These are phyloP conservation scores for Prorops nasuta DNA, from an alignment of 1,140 invertebrate species.

Conservation along the genomic window DNA sequence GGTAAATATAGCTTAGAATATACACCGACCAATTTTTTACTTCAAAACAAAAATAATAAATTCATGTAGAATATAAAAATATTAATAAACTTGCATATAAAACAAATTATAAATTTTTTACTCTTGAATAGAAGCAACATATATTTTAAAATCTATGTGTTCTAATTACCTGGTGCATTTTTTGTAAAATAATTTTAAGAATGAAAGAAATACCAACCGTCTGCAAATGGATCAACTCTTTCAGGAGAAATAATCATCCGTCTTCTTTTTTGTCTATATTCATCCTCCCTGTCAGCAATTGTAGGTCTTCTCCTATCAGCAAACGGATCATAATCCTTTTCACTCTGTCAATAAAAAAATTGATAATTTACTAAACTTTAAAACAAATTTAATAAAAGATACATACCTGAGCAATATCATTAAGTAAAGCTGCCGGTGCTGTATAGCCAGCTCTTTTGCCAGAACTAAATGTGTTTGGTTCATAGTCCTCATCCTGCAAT, in stretches of 20 bases:
- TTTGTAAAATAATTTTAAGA: constrained; percentile 17
- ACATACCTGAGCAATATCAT: constrained; percentile 82
- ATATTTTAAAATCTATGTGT: no score
- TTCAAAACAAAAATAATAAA: no score
- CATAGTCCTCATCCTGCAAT: constrained; percentile 89
- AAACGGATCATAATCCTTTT: constrained; percentile 95
- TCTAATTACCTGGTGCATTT: constrained; percentile 1
- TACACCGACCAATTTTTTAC: no score
- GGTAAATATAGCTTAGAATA: no score
- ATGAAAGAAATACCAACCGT: constrained; percentile 71
- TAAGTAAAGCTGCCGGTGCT: constrained; percentile 83
- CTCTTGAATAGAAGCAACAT: no score
- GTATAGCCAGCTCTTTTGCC: constrained; percentile 76
- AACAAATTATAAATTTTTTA: no score
- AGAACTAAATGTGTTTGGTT: constrained; percentile 65
- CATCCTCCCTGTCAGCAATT: constrained; percentile 94
- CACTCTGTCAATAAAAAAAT: constrained; percentile 64
- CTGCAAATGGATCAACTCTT: constrained; percentile 93
- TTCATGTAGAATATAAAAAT: no score
- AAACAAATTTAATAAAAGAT: constrained; percentile 5
- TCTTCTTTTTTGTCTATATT: constrained; percentile 86
- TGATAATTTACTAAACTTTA: constrained; percentile 9
- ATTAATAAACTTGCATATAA: no score
- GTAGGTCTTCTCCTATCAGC: constrained; percentile 87
- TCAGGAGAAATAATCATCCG: constrained; percentile 95